Evolutionary conservation across 2,113 vertebrate species (phyloP).

Genomic region (Strix uralensis): DNA sequence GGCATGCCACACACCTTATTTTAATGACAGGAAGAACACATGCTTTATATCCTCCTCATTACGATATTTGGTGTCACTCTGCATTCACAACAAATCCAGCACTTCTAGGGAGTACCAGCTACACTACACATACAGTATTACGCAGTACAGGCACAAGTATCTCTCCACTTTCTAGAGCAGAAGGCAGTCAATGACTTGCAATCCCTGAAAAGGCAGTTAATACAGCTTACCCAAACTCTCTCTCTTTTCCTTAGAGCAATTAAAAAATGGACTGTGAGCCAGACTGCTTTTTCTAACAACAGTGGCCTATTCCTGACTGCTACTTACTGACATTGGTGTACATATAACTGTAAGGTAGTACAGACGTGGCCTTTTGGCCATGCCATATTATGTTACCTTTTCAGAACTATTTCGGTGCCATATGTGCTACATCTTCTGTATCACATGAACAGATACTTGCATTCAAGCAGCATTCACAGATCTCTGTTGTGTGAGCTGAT

Average conservation of each 20-base stretch:
- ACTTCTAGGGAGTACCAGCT: not conserved
- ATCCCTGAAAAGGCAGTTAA: not conserved
- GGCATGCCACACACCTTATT: not conserved
- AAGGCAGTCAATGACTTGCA: not conserved
- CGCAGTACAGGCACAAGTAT: not conserved
- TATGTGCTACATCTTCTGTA: not conserved
- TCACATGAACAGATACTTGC: not conserved
- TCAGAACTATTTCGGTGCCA: not conserved
- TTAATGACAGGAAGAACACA: not conserved
- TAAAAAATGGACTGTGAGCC: not conserved
- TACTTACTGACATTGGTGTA: not conserved
- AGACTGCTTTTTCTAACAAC: not conserved
- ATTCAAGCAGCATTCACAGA: not conserved
- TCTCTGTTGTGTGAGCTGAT: not conserved
- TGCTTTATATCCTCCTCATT: not conserved
- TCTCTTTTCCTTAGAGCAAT: not conserved
- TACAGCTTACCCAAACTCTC: not conserved
- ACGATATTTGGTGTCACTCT: not conserved
- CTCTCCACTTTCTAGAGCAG: not conserved
- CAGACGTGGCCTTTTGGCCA: not conserved
- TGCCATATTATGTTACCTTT: not conserved
- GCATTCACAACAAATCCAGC: not conserved
- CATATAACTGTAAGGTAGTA: not conserved
- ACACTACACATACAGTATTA: not conserved
- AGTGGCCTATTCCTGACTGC: not conserved